phyloP scores from a whole-genome alignment of 2,113 vertebrate species.

The Limanda limanda region DNA sequence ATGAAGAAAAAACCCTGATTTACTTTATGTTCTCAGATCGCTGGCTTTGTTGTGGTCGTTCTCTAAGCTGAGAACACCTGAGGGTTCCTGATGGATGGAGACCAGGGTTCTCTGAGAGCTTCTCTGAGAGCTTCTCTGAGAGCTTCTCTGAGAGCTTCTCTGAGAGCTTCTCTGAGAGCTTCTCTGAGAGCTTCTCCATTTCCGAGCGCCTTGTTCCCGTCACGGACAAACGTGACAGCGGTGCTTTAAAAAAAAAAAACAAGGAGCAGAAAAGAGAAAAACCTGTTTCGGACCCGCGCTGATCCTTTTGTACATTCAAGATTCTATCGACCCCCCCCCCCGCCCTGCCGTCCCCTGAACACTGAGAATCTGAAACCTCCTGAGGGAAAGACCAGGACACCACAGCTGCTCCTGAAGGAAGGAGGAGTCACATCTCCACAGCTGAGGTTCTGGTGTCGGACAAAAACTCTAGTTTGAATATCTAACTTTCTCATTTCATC shows the following conservation, averaged over 20 bases:
- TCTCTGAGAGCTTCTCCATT: too few species aligned
- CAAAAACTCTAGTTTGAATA: too few species aligned
- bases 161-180: too few species aligned
- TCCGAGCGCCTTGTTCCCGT: not conserved
- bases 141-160: too few species aligned
- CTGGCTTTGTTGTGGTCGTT: constrained; percentile 58
- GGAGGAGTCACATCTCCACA: too few species aligned
- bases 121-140: too few species aligned
- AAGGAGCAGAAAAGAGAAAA: not conserved
- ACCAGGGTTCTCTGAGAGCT: not conserved
- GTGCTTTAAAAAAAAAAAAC: constrained; percentile 3
- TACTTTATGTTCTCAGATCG: constrained; percentile 21
- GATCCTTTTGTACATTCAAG: constrained; percentile 63
- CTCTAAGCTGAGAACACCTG: constrained; percentile 60
- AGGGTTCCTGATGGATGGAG: constrained; percentile 42
- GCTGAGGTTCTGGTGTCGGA: too few species aligned
- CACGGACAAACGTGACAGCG: not conserved
- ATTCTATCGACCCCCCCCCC: constrained; percentile 15
- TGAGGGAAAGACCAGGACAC: not conserved
- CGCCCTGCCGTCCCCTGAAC: constrained; percentile 1
- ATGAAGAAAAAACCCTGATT: constrained; percentile 71
- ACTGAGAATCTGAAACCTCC: not conserved
- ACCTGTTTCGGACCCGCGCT: constrained; percentile 19
- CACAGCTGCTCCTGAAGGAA: not conserved
- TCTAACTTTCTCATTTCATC: too few species aligned